Conservation (phyloP, 2,888 invertebrate genomes). For the Caenorhabditis angaria region DNA sequence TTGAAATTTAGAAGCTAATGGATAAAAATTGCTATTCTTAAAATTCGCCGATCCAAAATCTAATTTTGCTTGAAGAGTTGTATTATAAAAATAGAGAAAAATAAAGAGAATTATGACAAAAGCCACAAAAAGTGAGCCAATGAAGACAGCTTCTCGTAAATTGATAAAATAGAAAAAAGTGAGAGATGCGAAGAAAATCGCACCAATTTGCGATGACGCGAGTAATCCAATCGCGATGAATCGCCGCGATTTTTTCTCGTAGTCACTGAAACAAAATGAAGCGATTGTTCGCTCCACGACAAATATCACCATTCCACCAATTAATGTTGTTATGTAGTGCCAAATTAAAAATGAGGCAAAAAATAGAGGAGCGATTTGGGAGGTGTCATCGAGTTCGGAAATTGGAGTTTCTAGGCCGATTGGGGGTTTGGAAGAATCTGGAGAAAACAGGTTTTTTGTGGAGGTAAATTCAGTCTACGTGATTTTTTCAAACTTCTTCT, state of each 20-base stretch:
- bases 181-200: not conserved
- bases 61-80: not conserved
- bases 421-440: not conserved
- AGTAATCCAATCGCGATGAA: not conserved
- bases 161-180: not conserved
- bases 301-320: not conserved
- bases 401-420: not conserved
- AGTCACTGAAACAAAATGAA: not conserved
- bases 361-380: not conserved
- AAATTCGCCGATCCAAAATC: not conserved
- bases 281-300: not conserved
- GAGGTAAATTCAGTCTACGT: no score
- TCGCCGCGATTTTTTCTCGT: constrained; percentile 14
- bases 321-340: not conserved
- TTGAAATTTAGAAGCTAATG: not conserved
- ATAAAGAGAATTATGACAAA: not conserved
- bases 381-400: not conserved
- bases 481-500: no score
- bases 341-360: not conserved
- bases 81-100: not conserved
- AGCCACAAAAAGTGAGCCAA: not conserved
- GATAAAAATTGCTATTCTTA: not conserved
- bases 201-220: not conserved
- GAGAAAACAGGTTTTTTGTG: not conserved
- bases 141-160: not conserved